These are phyloP conservation scores for Crotalus tigris DNA, from an alignment of 2,113 vertebrate genomes.

Conservation along the genomic window DNA sequence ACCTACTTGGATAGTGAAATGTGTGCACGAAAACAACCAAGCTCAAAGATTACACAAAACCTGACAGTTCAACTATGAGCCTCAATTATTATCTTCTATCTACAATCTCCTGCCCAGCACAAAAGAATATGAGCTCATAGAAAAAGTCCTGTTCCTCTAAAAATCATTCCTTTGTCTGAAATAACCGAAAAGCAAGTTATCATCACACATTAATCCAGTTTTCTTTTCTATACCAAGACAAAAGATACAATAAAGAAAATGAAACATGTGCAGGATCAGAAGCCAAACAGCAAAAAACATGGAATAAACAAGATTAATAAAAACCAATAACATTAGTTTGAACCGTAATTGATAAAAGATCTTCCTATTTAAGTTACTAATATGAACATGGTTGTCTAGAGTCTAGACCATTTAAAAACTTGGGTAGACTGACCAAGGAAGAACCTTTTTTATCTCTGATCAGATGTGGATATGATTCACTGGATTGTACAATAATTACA, in stretches of 20 bases:
- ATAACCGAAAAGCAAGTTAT: slow-evolving; percentile 3
- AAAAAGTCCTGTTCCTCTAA: background rate
- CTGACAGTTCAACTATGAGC: background rate
- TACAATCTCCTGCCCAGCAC: slow-evolving; percentile 17
- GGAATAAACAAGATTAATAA: background rate
- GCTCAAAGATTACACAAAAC: background rate
- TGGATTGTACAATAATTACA: background rate
- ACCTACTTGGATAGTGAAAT: too few species aligned
- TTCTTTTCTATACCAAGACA: background rate
- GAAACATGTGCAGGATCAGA: rapidly evolving
- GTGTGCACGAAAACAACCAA: too few species aligned
- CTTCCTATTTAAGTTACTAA: background rate
- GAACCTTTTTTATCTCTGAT: background rate
- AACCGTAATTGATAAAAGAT: background rate
- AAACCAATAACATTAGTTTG: background rate
- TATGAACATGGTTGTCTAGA: background rate
- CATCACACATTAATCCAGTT: background rate
- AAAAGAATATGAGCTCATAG: background rate
- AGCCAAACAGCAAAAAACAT: background rate
- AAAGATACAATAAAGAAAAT: rapidly evolving
- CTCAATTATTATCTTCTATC: background rate
- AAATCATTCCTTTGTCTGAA: slow-evolving; percentile 37
- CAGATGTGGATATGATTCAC: background rate
- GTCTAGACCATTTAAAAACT: background rate
- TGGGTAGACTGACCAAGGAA: background rate